These are phyloP conservation scores for Gymnopithys bicolor DNA, from an alignment of 2,797 vertebrate genomes.

Conservation along the genomic window DNA sequence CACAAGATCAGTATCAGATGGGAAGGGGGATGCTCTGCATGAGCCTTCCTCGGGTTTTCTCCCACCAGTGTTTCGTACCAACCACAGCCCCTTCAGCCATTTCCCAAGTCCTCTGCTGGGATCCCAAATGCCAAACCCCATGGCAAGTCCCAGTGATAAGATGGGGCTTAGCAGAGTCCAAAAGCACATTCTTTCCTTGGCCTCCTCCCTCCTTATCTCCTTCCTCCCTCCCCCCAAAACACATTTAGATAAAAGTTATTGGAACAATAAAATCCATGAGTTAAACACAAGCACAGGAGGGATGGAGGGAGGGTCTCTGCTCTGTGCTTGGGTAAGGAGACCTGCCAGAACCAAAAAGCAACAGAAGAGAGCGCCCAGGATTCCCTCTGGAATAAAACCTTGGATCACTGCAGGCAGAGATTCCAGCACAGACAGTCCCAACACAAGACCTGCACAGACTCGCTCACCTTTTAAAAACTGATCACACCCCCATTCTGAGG, in stretches of 20 bases:
- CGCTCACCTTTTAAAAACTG: background rate
- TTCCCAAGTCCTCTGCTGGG: background rate
- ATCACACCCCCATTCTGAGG: background rate
- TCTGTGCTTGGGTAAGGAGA: background rate
- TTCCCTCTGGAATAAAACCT: background rate
- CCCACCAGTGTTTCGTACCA: fast-evolving
- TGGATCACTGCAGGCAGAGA: background rate
- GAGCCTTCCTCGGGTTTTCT: background rate
- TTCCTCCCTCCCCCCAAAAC: background rate
- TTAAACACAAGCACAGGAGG: background rate
- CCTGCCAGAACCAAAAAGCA: background rate
- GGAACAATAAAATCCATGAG: constrained; percentile 43
- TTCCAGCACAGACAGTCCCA: background rate
- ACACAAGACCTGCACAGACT: fast-evolving
- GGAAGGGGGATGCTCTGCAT: background rate
- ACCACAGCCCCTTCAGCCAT: background rate
- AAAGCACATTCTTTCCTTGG: constrained; percentile 52
- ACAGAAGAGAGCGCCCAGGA: background rate
- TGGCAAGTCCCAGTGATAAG: background rate
- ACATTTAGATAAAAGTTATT: constrained; percentile 30
- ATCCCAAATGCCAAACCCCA: background rate
- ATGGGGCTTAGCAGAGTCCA: background rate
- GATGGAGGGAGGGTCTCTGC: background rate
- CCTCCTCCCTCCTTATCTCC: constrained; percentile 60
- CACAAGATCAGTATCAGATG: background rate